Conservation (phyloP, 2,113 vertebrate species). For the Columba livia region DNA sequence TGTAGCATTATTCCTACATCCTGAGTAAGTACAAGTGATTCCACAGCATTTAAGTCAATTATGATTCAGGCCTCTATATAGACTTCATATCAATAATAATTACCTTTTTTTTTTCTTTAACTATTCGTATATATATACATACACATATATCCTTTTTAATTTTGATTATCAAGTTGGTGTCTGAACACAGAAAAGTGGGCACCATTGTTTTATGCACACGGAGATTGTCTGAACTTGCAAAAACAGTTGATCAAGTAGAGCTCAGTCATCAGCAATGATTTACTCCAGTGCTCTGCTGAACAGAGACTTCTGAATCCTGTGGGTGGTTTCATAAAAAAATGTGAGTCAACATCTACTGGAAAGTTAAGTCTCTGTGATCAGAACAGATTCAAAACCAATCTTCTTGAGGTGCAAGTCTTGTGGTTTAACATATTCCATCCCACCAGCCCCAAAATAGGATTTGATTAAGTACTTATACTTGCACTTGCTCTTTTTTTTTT, state of each 20-base stretch:
- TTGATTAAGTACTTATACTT: constrained; percentile 32
- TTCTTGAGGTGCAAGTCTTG: not conserved
- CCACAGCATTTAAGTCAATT: not conserved
- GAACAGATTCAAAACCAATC: not conserved
- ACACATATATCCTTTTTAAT: not conserved
- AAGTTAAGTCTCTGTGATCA: not conserved
- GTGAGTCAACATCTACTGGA: not conserved
- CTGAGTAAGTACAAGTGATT: not conserved
- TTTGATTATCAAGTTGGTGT: not conserved
- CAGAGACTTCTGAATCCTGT: not conserved
- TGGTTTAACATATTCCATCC: not conserved
- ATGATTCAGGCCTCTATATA: not conserved
- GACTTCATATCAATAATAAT: not conserved
- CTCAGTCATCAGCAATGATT: rapidly evolving
- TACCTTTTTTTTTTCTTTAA: not conserved
- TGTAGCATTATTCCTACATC: not conserved
- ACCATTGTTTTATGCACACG: not conserved
- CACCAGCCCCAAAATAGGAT: not conserved
- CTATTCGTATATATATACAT: not conserved
- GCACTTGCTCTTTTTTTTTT: not conserved
- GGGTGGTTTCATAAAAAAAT: not conserved
- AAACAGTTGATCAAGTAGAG: not conserved
- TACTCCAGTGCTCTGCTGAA: not conserved
- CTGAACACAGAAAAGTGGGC: not conserved
- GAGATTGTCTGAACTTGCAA: not conserved